A percentile compares a stretch with the other conserved stretches of the same genome.
Conservation (phyloP, 2,113 vertebrate species). For the Suncus etruscus region DNA sequence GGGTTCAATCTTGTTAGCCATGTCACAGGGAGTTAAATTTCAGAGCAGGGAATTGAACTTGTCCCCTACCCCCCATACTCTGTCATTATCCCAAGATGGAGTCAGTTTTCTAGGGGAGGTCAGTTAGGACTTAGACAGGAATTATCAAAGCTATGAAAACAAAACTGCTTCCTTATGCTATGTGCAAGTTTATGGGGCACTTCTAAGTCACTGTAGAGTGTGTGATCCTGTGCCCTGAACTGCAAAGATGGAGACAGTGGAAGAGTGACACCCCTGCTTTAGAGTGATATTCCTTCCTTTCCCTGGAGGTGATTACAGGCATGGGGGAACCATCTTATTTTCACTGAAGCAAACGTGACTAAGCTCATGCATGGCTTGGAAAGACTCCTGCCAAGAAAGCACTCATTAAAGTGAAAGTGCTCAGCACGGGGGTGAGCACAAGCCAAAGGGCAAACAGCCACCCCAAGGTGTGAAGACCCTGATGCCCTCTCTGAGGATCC, state of each 20-base stretch:
- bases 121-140: background rate
- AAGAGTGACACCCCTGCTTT: background rate
- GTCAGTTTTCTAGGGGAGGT: accelerated
- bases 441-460: no score
- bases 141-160: background rate
- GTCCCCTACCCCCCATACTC: background rate
- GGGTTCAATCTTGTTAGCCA: background rate
- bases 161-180: background rate
- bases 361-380: background rate
- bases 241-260: no score
- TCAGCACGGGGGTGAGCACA: no score
- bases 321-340: no score
- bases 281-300: no score
- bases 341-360: background rate
- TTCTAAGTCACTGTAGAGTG: no score
- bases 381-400: background rate
- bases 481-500: accelerated
- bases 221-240: accelerated
- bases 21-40: background rate
- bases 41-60: background rate
- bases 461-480: accelerated
- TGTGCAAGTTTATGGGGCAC: no score
- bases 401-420: background rate
- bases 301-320: background rate
- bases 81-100: background rate